These are phyloP conservation scores for Nezara viridula DNA, from an alignment of 2,888 invertebrate species.

Conservation along the genomic window DNA sequence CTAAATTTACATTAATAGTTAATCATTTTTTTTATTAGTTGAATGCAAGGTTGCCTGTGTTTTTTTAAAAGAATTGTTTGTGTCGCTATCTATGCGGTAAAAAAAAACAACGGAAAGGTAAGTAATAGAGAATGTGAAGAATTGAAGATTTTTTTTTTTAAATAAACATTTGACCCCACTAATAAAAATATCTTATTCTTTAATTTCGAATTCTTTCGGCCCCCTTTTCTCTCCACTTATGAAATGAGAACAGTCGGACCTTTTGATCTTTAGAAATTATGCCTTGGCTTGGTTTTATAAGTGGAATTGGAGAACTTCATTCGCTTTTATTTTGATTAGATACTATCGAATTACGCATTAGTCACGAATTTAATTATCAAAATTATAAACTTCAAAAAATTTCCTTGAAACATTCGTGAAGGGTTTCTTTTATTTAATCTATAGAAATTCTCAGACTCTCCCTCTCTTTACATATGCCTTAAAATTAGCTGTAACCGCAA, in stretches of 20 bases:
- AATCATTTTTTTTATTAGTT: no score
- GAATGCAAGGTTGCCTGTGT: no score
- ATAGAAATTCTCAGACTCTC: neutral
- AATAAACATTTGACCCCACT: neutral
- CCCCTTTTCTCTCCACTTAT: neutral
- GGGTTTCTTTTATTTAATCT: neutral
- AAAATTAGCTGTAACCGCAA: neutral
- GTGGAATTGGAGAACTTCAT: neutral
- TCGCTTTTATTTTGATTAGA: neutral
- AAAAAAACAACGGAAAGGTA: neutral
- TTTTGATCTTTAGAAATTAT: conserved; percentile 32
- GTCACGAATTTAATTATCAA: neutral
- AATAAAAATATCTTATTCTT: neutral
- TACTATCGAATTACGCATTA: neutral
- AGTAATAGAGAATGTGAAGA: neutral
- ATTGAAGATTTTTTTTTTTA: neutral
- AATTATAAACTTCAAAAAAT: neutral
- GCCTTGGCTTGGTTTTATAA: neutral
- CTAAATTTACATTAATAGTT: no score
- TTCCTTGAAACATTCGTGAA: neutral
- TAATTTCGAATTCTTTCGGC: neutral
- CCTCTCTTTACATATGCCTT: neutral
- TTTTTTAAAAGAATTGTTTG: no score
- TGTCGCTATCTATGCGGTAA: neutral
- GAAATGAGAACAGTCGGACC: neutral